Base-by-base conservation (phyloP, 2,113 vertebrate species). In the Scatophagus argus region DNA sequence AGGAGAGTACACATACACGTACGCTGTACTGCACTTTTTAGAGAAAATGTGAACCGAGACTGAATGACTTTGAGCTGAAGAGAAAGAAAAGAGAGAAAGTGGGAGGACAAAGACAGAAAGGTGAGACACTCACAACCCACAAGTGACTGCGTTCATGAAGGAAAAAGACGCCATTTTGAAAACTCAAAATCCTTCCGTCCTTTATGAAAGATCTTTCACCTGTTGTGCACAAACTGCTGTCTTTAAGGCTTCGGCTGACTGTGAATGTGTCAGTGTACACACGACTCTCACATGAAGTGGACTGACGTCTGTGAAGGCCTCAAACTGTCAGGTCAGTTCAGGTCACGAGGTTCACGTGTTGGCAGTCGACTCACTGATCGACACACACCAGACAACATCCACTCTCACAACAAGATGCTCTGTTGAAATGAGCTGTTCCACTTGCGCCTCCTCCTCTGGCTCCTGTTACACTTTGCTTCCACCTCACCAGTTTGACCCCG, bases 111-210 rank as follows among this genome's bases (percentile, higher is more conserved):
- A 39, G 32, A 51, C 6, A 49, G 38, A 46, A 23, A 78, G 51
- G 44, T 25, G 25, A 77, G 54, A 23, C 23, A 7, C 38, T 8
- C 16, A 46, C 19, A 73, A 74, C 54, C 41, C 32, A 32, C 39
- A 14, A 13, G 58, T 54, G 51, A 79, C 75, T 60, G 60, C 65
- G 64, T 68, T 81, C 58, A 43, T 19, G n/a, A 51, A 87, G 73
- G 43, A 54, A 29, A n/a, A n/a, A n/a, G n/a, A n/a, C n/a, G n/a
- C n/a, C n/a, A n/a, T n/a, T n/a, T n/a, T n/a, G n/a, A n/a, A n/a
- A n/a, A n/a, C n/a, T n/a, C n/a, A n/a, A n/a, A n/a, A n/a, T n/a
- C n/a, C n/a, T n/a, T n/a, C n/a, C n/a, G n/a, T n/a, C n/a, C n/a
- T n/a, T n/a, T n/a, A n/a, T n/a, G n/a, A n/a, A n/a, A n/a, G n/a